A percentile compares a stretch with the other conserved stretches of the same genome.
Evolutionary conservation across 2,113 vertebrate genomes (phyloP).

Genomic region (Aix galericulata): DNA sequence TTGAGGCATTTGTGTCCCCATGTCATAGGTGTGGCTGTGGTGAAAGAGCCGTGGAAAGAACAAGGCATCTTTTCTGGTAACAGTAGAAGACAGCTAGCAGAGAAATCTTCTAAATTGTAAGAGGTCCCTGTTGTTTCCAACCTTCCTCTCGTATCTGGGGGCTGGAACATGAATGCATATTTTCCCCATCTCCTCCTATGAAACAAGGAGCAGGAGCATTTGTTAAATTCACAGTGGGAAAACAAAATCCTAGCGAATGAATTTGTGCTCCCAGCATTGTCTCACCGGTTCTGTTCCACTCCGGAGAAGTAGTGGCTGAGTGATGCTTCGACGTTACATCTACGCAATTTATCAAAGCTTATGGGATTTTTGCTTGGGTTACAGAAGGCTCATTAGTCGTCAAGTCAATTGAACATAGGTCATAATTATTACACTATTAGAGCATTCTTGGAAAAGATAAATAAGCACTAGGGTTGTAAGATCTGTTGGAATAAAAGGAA

Average conservation of each 20-base stretch:
- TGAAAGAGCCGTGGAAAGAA: not conserved
- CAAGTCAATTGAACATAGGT: constrained; percentile 58
- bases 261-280: not conserved
- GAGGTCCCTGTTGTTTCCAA: not conserved
- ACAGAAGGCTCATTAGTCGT: constrained; percentile 51
- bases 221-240: not conserved
- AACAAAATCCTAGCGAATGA: not conserved
- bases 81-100: not conserved
- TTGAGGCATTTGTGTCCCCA: not conserved
- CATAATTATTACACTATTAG: constrained; percentile 56
- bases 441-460: constrained; percentile 46
- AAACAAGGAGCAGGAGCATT: not conserved
- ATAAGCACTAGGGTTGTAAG: constrained; percentile 17
- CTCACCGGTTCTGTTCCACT: not conserved
- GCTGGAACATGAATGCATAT: not conserved
- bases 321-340: not conserved
- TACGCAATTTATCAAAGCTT: constrained; percentile 33
- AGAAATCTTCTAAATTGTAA: not conserved
- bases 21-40: not conserved
- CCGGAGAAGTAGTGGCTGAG: not conserved
- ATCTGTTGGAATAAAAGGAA: constrained; percentile 20
- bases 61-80: not conserved
- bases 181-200: not conserved
- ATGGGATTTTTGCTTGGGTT: constrained; percentile 55
- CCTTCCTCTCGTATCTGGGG: not conserved